phyloP scores from a whole-genome alignment of 1,140 invertebrate genomes.

The Calliphora vicina region DNA sequence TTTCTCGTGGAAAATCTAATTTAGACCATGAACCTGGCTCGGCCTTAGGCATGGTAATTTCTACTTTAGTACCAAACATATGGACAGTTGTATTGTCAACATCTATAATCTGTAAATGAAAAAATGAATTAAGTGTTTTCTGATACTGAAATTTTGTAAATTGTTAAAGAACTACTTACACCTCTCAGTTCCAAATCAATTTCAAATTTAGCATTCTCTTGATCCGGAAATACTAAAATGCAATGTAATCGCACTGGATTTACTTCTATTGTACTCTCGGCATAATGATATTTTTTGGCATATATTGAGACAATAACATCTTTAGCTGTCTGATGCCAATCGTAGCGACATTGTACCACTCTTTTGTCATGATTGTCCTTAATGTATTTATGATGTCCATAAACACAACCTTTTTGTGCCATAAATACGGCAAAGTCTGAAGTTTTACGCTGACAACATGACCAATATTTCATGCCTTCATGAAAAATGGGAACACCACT shows the following conservation, averaged over 20 bases:
- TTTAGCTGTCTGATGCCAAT: constrained; percentile 91
- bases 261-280: constrained; percentile 76
- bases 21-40: constrained; percentile 84
- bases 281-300: constrained; percentile 88
- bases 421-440: constrained; percentile 93
- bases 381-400: constrained; percentile 86
- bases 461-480: constrained; percentile 98
- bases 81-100: constrained; percentile 74
- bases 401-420: constrained; percentile 84
- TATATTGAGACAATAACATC: constrained; percentile 87
- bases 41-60: constrained; percentile 91
- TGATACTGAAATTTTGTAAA: neutral
- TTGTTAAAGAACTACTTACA: constrained; percentile 64
- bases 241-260: constrained; percentile 85
- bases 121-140: too few species aligned
- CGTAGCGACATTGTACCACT: constrained; percentile 81
- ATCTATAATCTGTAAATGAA: constrained; percentile 71
- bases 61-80: constrained; percentile 93
- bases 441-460: constrained; percentile 93
- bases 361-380: constrained; percentile 68
- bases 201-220: constrained; percentile 76
- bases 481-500: constrained; percentile 94
- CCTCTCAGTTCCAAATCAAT: constrained; percentile 85
- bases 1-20: constrained; percentile 71
- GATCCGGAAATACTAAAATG: constrained; percentile 81